Conservation (phyloP, 2,797 vertebrate genomes). For the Clamator glandarius region DNA sequence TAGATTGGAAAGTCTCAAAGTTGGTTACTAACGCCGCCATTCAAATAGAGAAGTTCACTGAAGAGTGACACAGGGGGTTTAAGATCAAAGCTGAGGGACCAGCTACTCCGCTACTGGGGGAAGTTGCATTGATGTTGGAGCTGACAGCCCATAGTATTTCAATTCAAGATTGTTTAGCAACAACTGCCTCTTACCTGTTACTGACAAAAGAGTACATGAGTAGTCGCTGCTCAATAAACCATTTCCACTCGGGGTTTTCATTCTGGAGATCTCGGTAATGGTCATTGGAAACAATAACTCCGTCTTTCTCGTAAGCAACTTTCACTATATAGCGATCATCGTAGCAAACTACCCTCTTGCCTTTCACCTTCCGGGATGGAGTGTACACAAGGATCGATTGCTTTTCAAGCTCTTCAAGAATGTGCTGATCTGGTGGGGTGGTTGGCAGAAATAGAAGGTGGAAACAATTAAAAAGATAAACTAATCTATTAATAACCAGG, state of each 20-base stretch:
- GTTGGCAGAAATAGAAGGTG: background rate
- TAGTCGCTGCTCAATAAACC: slow-evolving; percentile 89
- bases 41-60: background rate
- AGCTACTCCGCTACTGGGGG: background rate
- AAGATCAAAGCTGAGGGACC: background rate
- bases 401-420: slow-evolving; percentile 85
- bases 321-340: slow-evolving; percentile 92
- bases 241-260: slow-evolving; percentile 90
- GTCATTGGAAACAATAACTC: slow-evolving; percentile 92
- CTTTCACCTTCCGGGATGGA: slow-evolving; percentile 86
- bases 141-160: background rate
- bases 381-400: slow-evolving; percentile 86
- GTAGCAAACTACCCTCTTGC: slow-evolving; percentile 88
- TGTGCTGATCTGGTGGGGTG: slow-evolving; percentile 80
- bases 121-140: background rate
- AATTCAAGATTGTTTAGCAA: background rate
- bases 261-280: slow-evolving; percentile 90
- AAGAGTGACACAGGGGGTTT: background rate
- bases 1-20: background rate
- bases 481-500: background rate
- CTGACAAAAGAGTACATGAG: slow-evolving; percentile 93
- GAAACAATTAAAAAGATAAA: background rate
- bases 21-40: background rate
- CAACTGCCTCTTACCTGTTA: slow-evolving; percentile 79
- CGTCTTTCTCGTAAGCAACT: slow-evolving; percentile 84